These are phyloP conservation scores for Anisognathus igniventris DNA, from an alignment of 2,797 vertebrate species.

Conservation along the genomic window DNA sequence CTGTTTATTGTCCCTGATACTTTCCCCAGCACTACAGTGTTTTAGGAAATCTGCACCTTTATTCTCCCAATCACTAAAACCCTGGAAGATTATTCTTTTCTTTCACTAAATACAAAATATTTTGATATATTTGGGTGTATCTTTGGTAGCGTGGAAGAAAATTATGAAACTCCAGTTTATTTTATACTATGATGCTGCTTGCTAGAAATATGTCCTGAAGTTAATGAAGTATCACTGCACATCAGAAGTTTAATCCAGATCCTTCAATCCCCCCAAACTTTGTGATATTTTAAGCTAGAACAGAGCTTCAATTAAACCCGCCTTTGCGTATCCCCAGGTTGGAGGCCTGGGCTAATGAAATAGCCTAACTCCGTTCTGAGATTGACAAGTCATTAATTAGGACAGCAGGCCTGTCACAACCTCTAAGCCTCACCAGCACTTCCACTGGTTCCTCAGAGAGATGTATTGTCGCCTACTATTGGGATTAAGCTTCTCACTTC, in stretches of 20 bases:
- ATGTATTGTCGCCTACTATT: conserved; percentile 26
- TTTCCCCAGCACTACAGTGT: not conserved
- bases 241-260: conserved; percentile 9
- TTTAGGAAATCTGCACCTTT: not conserved
- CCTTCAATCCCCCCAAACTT: not conserved
- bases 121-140: not conserved
- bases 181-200: not conserved
- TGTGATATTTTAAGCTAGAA: not conserved
- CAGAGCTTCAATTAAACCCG: not conserved
- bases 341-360: not conserved
- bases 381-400: conserved; percentile 62
- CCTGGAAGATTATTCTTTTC: not conserved
- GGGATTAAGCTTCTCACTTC: conserved; percentile 41
- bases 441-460: conserved; percentile 35
- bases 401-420: conserved; percentile 63
- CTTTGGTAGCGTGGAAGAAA: not conserved
- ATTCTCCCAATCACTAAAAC: not conserved
- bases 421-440: conserved; percentile 41
- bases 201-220: not conserved
- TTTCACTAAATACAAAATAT: not conserved
- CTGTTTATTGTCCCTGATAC: not conserved
- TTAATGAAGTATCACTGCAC: not conserved
- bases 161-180: not conserved
- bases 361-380: conserved; percentile 25
- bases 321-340: not conserved